Conservation (phyloP, 2,113 vertebrate species). For the Rhabdomys dilectus region DNA sequence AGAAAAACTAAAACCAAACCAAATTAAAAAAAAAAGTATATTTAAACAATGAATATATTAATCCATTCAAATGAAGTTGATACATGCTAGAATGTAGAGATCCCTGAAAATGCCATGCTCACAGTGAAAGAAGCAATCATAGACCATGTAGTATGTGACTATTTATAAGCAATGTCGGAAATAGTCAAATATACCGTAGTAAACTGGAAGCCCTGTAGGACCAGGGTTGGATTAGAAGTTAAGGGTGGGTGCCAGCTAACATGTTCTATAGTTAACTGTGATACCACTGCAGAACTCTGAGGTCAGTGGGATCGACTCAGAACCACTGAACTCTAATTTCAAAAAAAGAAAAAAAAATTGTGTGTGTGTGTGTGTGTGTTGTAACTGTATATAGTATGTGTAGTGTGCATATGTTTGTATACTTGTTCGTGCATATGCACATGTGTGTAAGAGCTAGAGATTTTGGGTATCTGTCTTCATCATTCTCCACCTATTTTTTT, state of each 20-base stretch:
- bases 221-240: neutral
- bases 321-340: neutral
- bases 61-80: constrained; percentile 7
- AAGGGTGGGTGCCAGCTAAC: neutral
- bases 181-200: neutral
- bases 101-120: neutral
- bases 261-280: neutral
- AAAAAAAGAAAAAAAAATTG: neutral
- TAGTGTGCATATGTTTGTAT: neutral
- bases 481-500: neutral
- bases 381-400: neutral
- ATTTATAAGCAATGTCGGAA: neutral
- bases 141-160: neutral
- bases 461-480: neutral
- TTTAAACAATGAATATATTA: neutral
- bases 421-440: neutral
- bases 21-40: neutral
- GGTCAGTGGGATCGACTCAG: neutral
- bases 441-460: neutral
- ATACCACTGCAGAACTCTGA: neutral
- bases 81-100: neutral
- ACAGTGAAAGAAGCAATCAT: neutral
- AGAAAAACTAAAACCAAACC: neutral
- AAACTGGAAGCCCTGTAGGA: neutral
- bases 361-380: neutral